Percentiles rank a stretch among this genome's conserved stretches.
These are phyloP conservation scores for Nicator chloris DNA, from an alignment of 2,113 vertebrate genomes.

Conservation along the genomic window DNA sequence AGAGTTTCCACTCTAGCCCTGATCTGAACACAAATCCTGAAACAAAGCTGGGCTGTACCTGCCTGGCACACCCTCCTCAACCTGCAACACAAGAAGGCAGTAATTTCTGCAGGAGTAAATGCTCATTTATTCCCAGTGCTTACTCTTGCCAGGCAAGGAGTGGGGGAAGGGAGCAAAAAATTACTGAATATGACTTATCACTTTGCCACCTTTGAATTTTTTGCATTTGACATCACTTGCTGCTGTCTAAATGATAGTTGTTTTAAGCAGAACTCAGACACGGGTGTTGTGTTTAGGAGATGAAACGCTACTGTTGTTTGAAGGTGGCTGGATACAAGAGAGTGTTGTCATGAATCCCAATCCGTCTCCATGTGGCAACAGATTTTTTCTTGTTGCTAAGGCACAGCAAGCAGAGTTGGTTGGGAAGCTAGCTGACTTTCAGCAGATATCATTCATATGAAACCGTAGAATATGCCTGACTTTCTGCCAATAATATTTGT, in stretches of 20 bases:
- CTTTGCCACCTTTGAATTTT: not conserved
- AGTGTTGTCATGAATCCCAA: constrained; percentile 43
- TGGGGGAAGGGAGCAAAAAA: not conserved
- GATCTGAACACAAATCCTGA: not conserved
- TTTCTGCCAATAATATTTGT: constrained; percentile 5
- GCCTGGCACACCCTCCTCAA: not conserved
- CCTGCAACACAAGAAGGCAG: not conserved
- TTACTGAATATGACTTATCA: not conserved
- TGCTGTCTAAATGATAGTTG: not conserved
- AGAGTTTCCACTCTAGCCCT: not conserved
- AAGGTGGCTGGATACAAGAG: not conserved
- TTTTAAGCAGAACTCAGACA: not conserved
- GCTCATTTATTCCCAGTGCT: not conserved
- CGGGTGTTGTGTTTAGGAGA: not conserved
- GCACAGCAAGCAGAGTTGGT: constrained; percentile 48
- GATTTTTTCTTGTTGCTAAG: constrained; percentile 56
- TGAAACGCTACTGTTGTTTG: not conserved
- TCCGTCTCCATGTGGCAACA: constrained; percentile 54
- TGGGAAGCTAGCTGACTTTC: constrained; percentile 41
- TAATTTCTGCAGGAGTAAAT: not conserved
- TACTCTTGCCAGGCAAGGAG: not conserved
- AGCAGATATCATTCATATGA: not conserved
- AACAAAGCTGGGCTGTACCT: not conserved
- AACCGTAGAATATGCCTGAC: not conserved
- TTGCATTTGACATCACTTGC: not conserved